A percentile compares a stretch with the other conserved stretches of the same genome.
phyloP scores from a whole-genome alignment of 2,797 vertebrate species.

The Dipus sagitta region DNA sequence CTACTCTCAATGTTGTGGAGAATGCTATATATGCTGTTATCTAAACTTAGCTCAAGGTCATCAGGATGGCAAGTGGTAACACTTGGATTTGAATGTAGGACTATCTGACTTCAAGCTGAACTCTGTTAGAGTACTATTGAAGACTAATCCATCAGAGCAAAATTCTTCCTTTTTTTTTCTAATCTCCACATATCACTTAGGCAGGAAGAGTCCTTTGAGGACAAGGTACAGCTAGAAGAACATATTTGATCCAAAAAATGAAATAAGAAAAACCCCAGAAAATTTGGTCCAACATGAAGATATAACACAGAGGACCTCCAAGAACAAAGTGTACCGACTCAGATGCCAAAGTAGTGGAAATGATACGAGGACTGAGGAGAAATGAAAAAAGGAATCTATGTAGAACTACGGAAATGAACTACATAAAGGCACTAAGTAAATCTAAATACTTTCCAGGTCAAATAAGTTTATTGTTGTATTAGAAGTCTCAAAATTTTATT shows the following conservation, averaged over 20 bases:
- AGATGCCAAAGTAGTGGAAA: background rate
- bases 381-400: background rate
- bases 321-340: background rate
- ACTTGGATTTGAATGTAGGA: constrained; percentile 15
- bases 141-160: constrained; percentile 48
- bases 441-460: background rate
- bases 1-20: background rate
- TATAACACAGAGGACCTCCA: background rate
- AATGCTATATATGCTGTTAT: constrained; percentile 3
- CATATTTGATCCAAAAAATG: constrained; percentile 57
- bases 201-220: constrained; percentile 50
- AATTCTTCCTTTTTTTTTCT: constrained; percentile 44
- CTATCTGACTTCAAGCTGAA: constrained; percentile 47
- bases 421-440: background rate
- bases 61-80: background rate
- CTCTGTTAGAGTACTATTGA: constrained; percentile 55
- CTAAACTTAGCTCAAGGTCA: constrained; percentile 33
- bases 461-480: constrained; percentile 34
- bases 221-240: constrained; percentile 27
- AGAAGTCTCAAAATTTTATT: constrained; percentile 22
- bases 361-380: background rate
- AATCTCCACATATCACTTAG: constrained; percentile 30
- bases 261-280: constrained; percentile 42
- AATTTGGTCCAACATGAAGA: background rate
- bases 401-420: background rate